A percentile compares a stretch with the other conserved stretches of the same genome.
These are phyloP conservation scores for Recurvirostra avosetta DNA, from an alignment of 2,113 vertebrate genomes.

Conservation along the genomic window DNA sequence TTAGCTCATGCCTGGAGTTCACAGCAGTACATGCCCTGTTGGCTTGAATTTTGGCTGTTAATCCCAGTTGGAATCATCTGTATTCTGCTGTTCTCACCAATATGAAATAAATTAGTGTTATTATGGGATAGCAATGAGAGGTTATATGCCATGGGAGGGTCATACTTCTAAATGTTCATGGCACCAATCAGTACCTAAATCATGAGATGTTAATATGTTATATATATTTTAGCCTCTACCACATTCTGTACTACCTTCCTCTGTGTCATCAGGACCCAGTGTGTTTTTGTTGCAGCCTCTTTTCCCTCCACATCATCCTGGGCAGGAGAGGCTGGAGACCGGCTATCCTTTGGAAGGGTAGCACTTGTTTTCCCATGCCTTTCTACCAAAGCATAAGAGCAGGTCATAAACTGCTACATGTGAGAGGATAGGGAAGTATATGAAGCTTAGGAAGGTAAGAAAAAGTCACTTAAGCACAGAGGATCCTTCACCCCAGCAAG, in stretches of 20 bases:
- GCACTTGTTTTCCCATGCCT: not conserved
- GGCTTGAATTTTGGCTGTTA: not conserved
- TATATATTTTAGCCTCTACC: not conserved
- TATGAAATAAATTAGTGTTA: not conserved
- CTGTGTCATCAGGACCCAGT: not conserved
- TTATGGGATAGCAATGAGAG: not conserved
- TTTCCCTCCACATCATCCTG: not conserved
- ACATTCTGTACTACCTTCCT: not conserved
- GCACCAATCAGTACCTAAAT: not conserved
- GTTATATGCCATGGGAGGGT: not conserved
- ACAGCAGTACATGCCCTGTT: not conserved
- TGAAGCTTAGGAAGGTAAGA: not conserved
- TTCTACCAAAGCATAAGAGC: not conserved
- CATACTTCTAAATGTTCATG: not conserved
- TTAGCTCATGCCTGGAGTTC: not conserved
- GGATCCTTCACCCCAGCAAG: not conserved
- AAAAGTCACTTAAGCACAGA: not conserved
- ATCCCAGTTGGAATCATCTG: not conserved
- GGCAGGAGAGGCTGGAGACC: not conserved
- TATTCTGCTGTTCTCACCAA: not conserved
- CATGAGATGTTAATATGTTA: rapidly evolving
- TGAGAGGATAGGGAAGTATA: not conserved
- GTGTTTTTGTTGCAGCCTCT: not conserved
- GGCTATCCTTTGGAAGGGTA: not conserved
- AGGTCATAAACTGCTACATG: not conserved